Conservation (phyloP, 2,888 invertebrate species). For the Eudasyphora cyanicolor region DNA sequence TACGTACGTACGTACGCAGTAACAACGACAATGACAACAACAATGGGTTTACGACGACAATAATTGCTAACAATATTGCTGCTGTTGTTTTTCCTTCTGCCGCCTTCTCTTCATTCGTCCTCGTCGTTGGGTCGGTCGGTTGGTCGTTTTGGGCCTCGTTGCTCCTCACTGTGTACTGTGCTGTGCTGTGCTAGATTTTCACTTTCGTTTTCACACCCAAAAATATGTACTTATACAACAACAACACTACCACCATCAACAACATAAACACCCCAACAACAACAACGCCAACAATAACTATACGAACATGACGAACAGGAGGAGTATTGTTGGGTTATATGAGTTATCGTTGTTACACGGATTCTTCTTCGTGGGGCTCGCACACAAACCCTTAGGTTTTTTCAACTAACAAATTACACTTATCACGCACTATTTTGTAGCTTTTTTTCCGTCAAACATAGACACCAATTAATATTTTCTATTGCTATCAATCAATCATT, state of each 20-base stretch:
- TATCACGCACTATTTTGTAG: constrained; percentile 11
- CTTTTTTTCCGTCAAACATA: neutral
- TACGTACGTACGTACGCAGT: neutral
- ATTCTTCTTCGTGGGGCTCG: no score
- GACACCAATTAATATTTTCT: neutral
- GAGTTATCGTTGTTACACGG: neutral
- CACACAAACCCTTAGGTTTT: constrained; percentile 15
- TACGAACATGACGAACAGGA: constrained; percentile 13
- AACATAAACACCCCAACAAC: neutral
- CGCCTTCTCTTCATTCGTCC: constrained; percentile 28
- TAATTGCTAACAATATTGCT: constrained; percentile 4
- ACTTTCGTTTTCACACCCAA: constrained; percentile 79
- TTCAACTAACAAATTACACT: constrained; percentile 27
- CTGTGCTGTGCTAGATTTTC: constrained; percentile 74
- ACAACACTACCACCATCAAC: constrained; percentile 12
- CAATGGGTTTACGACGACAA: neutral
- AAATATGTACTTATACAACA: constrained; percentile 67
- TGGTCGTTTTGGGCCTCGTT: constrained; percentile 62
- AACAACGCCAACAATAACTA: neutral
- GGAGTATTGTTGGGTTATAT: neutral
- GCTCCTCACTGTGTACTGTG: no score
- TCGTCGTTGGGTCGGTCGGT: neutral
- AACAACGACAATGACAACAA: constrained; percentile 4
- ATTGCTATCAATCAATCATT: neutral
- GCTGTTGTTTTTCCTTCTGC: neutral